These are phyloP conservation scores for Reinhardtius hippoglossoides DNA, from an alignment of 2,113 vertebrate genomes.

Conservation along the genomic window DNA sequence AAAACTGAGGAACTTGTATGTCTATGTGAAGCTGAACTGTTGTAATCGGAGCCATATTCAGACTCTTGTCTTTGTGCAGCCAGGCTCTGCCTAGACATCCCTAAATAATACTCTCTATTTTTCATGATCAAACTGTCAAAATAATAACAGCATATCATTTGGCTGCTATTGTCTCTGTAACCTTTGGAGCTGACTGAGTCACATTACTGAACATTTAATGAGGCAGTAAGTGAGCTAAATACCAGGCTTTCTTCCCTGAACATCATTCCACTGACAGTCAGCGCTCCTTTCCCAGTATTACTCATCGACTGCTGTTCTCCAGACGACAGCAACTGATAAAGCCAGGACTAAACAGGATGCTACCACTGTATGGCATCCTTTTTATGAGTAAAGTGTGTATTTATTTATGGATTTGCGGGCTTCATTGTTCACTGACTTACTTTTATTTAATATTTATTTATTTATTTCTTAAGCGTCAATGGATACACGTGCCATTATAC, in stretches of 20 bases:
- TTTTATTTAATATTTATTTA: constrained; percentile 27
- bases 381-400: constrained; percentile 17
- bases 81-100: constrained; percentile 17
- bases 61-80: constrained; percentile 21
- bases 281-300: background rate
- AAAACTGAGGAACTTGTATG: background rate
- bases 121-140: constrained; percentile 28
- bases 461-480: constrained; percentile 37
- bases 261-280: constrained; percentile 14
- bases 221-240: constrained; percentile 41
- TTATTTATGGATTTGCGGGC: constrained; percentile 19
- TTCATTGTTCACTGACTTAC: background rate
- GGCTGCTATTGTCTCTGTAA: constrained; percentile 16
- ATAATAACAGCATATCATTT: constrained; percentile 26
- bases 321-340: constrained; percentile 4
- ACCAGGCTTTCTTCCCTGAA: constrained; percentile 26
- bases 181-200: constrained; percentile 27
- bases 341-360: constrained; percentile 11
- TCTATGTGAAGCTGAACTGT: background rate
- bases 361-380: background rate
- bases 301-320: background rate
- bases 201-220: constrained; percentile 33
- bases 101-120: constrained; percentile 10
- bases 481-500: constrained; percentile 56
- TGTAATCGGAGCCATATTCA: background rate